Conservation (phyloP, 2,888 invertebrate genomes). For the Isotomurus palustris region DNA sequence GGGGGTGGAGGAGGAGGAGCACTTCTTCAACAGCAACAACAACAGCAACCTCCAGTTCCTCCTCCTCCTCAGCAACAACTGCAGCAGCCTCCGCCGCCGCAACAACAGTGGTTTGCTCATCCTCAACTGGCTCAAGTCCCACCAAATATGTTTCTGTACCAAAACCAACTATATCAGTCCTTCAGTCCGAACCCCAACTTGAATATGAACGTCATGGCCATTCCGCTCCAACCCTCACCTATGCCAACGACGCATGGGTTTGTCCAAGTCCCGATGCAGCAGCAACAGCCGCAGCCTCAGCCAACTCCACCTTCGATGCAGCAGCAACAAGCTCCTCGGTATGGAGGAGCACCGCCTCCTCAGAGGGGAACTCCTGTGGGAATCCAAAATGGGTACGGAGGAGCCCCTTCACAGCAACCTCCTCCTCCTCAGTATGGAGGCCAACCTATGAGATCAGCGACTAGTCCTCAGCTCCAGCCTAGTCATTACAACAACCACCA, state of each 20-base stretch:
- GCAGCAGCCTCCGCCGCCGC: conserved; percentile 32
- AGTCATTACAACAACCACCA: conserved; percentile 10
- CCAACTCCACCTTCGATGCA: conserved; percentile 12
- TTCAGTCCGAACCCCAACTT: conserved; percentile 37
- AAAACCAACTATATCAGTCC: conserved; percentile 45
- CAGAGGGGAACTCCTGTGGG: background rate
- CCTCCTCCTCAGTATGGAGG: conserved; percentile 1
- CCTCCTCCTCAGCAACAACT: conserved; percentile 30
- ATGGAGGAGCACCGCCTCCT: background rate
- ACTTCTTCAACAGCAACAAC: conserved; percentile 18
- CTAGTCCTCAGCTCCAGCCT: conserved; percentile 9
- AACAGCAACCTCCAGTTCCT: conserved; percentile 1
- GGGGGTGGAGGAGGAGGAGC: too few species aligned
- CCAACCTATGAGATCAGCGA: background rate
- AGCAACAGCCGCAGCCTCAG: conserved; percentile 13
- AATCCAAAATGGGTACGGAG: conserved; percentile 10
- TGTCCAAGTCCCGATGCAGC: conserved; percentile 40
- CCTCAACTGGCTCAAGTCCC: conserved; percentile 46
- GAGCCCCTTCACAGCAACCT: conserved; percentile 1
- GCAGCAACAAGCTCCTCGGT: conserved; percentile 8
- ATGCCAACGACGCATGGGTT: conserved; percentile 21
- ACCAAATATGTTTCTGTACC: conserved; percentile 45
- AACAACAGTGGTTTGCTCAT: conserved; percentile 34
- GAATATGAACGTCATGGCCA: conserved; percentile 42
- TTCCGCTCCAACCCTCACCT: conserved; percentile 37